Evolutionary conservation across 2,797 vertebrate species (phyloP).

Genomic region (Loriculus beryllinus): DNA sequence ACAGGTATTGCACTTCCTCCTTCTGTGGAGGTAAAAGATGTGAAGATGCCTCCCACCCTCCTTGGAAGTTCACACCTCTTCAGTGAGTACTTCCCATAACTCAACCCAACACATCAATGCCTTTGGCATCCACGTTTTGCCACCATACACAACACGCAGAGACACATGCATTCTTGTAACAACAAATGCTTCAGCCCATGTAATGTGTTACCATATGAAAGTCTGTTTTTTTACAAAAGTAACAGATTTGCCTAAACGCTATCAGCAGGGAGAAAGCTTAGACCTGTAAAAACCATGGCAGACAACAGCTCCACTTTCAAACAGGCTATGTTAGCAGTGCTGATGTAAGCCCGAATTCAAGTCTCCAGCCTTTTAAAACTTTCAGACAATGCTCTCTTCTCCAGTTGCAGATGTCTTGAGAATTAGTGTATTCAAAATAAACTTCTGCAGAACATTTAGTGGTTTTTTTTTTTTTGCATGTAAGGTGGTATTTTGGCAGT

Average conservation of each 20-base stretch:
- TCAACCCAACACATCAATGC: not conserved
- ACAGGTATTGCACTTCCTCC: accelerated
- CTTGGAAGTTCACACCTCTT: not conserved
- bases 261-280: not conserved
- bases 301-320: not conserved
- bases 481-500: not conserved
- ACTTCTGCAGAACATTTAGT: not conserved
- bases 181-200: not conserved
- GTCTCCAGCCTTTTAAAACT: not conserved
- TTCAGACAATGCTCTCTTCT: not conserved
- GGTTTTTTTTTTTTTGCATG: not conserved
- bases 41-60: not conserved
- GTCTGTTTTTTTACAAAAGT: not conserved
- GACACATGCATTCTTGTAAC: not conserved
- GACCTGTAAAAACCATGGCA: not conserved
- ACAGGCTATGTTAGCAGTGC: not conserved
- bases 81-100: not conserved
- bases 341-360: not conserved
- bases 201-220: not conserved
- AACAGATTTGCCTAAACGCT: not conserved
- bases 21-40: not conserved
- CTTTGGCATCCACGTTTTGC: not conserved
- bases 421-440: not conserved
- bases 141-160: accelerated
- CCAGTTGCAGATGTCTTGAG: not conserved